Conservation (phyloP, 2,888 invertebrate species). For the Acanthosepion pharaonis region DNA sequence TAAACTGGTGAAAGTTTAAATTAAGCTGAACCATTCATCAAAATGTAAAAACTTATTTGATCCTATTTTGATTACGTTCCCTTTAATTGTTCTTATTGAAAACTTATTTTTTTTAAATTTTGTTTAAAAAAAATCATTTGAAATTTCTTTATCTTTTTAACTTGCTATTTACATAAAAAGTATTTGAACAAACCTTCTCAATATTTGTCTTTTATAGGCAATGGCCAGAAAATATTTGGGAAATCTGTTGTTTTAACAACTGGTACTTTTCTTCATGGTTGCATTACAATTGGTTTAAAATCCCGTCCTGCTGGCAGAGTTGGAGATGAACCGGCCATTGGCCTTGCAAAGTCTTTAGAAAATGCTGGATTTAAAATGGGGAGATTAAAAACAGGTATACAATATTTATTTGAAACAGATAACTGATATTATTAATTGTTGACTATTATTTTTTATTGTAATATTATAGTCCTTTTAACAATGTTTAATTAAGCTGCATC, state of each 20-base stretch:
- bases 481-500: no score
- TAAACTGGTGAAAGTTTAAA: no score
- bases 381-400: slow-evolving; percentile 85
- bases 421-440: not conserved
- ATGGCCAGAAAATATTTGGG: slow-evolving; percentile 73
- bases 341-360: slow-evolving; percentile 82
- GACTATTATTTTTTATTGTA: no score
- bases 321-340: slow-evolving; percentile 86
- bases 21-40: no score
- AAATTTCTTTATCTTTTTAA: not conserved
- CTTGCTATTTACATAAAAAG: not conserved
- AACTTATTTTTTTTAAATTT: no score
- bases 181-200: not conserved
- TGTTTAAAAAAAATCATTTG: no score
- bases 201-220: slow-evolving; percentile 56
- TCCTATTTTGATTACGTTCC: no score
- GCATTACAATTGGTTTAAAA: slow-evolving; percentile 87
- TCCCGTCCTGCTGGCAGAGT: slow-evolving; percentile 85
- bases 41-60: no score
- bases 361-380: slow-evolving; percentile 83
- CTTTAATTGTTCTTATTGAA: no score
- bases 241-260: slow-evolving; percentile 87
- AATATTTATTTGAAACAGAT: not conserved
- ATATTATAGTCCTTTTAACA: no score
- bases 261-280: slow-evolving; percentile 89